Evolutionary conservation across 2,113 vertebrate species (phyloP).

Genomic region (Acrocephalus kingi): DNA sequence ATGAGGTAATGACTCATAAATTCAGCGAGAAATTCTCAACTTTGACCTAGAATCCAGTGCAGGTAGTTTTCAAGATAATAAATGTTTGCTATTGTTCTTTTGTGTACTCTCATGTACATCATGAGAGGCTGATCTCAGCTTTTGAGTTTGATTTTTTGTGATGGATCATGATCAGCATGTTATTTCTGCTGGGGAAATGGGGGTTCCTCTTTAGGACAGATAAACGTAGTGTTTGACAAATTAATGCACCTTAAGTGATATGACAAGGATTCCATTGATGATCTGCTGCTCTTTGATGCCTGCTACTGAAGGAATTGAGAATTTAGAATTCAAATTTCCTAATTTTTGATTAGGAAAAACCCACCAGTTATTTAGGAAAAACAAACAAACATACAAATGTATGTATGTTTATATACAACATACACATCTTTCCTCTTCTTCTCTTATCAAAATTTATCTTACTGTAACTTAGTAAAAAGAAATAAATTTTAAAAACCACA

Average conservation of each 20-base stretch:
- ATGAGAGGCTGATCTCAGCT: neutral
- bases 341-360: neutral
- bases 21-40: neutral
- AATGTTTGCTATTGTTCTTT: neutral
- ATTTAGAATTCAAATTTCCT: neutral
- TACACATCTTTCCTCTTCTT: no score
- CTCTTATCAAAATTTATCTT: neutral
- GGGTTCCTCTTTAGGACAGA: neutral
- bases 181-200: neutral
- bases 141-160: neutral
- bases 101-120: neutral
- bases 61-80: neutral
- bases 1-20: constrained; percentile 80
- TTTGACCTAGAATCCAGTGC: neutral
- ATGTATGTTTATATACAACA: no score
- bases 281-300: neutral
- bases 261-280: neutral
- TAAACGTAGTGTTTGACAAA: neutral
- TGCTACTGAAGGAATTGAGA: neutral
- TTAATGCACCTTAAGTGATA: neutral
- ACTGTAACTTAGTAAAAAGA: neutral
- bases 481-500: neutral
- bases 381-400: neutral
- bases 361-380: neutral
- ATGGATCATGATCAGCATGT: neutral